Percentiles rank a stretch among this genome's conserved stretches.
Conservation (phyloP, 2,888 invertebrate species). For the Palloptera scutellata region DNA sequence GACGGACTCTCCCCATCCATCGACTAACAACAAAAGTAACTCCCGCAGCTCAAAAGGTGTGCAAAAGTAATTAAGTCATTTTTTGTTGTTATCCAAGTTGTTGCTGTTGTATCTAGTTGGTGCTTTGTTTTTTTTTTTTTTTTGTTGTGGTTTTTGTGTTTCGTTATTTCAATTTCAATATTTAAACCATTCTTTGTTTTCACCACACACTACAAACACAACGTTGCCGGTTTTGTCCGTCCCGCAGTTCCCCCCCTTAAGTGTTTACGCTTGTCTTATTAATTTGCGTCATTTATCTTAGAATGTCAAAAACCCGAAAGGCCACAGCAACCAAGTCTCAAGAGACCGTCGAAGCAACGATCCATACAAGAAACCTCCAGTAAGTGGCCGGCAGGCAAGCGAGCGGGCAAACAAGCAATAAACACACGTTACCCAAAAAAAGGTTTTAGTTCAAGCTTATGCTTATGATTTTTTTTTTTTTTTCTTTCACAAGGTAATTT, state of each 20-base stretch:
- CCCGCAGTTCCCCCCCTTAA: constrained; percentile 37
- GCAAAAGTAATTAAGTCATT: constrained; percentile 39
- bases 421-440: constrained; percentile 22
- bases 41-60: constrained; percentile 33
- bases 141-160: neutral
- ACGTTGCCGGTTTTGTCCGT: too few relatives aligned
- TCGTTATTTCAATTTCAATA: constrained; percentile 23
- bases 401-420: constrained; percentile 5
- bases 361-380: too few relatives aligned
- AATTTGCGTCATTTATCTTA: constrained; percentile 57
- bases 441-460: constrained; percentile 2
- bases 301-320: constrained; percentile 18
- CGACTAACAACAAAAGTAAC: neutral
- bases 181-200: constrained; percentile 15
- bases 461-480: constrained; percentile 5
- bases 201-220: neutral
- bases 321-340: neutral
- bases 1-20: too few relatives aligned
- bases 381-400: too few relatives aligned
- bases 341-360: neutral
- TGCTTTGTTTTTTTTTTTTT: constrained; percentile 9
- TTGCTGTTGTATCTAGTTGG: constrained; percentile 11
- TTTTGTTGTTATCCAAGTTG: constrained; percentile 19
- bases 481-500: constrained; percentile 31
- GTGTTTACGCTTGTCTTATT: constrained; percentile 58